Conservation (phyloP, 2,113 vertebrate species). For the cattle (Bos taurus) region DNA sequence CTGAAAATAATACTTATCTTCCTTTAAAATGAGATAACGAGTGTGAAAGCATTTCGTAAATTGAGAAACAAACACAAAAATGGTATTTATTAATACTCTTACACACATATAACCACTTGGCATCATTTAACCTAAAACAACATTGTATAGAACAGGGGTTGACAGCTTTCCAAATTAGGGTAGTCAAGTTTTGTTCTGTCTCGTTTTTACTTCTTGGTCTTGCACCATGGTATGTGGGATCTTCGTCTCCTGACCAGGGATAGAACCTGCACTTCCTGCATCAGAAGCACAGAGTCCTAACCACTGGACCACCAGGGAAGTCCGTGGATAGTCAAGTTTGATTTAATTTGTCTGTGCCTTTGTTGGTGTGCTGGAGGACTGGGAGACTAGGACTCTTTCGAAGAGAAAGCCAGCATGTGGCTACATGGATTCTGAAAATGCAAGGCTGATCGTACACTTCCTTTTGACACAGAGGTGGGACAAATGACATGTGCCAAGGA, state of each 20-base stretch:
- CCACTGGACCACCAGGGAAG: not conserved
- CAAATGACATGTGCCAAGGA: not conserved
- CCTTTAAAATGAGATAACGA: not conserved
- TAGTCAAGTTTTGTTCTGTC: not conserved
- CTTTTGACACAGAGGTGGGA: not conserved
- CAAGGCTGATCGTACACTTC: rapidly evolving
- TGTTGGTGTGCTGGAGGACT: rapidly evolving
- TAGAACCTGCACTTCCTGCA: not conserved
- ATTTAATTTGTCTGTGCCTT: not conserved
- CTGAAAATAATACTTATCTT: not conserved
- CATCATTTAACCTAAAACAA: not conserved
- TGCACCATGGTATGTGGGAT: not conserved
- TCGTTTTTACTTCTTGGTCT: not conserved
- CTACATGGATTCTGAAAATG: not conserved
- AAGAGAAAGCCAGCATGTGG: not conserved
- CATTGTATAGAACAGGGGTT: not conserved
- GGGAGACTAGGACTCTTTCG: not conserved
- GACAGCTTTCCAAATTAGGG: not conserved
- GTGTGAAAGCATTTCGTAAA: not conserved
- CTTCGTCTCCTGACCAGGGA: not conserved
- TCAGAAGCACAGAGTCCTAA: not conserved
- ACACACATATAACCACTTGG: too few species aligned
- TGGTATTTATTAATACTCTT: not conserved
- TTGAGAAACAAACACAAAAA: not conserved
- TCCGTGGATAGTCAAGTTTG: not conserved